Conservation (phyloP, 2,888 invertebrate species). For the Thymelicus lineola region DNA sequence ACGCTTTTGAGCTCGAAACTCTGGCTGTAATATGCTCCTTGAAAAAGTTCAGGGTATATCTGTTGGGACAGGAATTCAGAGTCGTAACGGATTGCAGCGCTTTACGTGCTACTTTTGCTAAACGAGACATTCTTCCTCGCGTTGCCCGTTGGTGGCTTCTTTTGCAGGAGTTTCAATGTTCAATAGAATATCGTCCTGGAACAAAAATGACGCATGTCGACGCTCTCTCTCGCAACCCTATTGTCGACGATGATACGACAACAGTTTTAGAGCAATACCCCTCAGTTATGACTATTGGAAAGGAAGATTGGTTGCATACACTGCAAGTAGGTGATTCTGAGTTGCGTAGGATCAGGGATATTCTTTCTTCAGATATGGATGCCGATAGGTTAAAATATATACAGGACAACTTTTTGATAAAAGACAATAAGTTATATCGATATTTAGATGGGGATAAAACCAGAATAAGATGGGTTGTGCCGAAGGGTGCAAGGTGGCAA, state of each 20-base stretch:
- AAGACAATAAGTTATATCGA: constrained; percentile 40
- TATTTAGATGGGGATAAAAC: constrained; percentile 39
- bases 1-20: constrained; percentile 46
- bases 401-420: constrained; percentile 43
- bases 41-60: constrained; percentile 39
- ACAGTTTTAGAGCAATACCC: no score
- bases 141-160: constrained; percentile 39
- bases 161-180: constrained; percentile 37
- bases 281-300: no score
- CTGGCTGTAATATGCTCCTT: constrained; percentile 44
- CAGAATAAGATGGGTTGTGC: constrained; percentile 52
- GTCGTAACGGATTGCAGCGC: constrained; percentile 42
- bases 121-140: constrained; percentile 38
- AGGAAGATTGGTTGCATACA: no score
- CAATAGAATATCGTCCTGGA: constrained; percentile 35
- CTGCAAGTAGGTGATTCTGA: no score
- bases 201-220: constrained; percentile 18
- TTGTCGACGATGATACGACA: no score
- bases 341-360: no score
- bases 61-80: constrained; percentile 38
- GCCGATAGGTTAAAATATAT: constrained; percentile 38
- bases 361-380: constrained; percentile 31
- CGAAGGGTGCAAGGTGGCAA: constrained; percentile 50
- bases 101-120: constrained; percentile 38
- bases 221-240: no score